These are phyloP conservation scores for Panulirus ornatus DNA, from an alignment of 1,140 invertebrate genomes.

Conservation along the genomic window DNA sequence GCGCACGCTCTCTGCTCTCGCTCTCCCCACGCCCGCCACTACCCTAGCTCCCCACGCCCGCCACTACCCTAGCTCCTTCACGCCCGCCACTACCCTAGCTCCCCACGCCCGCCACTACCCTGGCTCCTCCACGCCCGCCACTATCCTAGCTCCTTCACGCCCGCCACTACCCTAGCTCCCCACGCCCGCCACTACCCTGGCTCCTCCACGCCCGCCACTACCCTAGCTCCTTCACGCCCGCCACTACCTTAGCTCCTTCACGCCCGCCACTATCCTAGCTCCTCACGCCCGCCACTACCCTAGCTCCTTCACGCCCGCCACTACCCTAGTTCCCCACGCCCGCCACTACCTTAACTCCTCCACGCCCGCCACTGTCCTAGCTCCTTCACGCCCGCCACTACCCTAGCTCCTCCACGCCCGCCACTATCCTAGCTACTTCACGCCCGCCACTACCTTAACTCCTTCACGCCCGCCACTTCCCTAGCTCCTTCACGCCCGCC, in stretches of 20 bases:
- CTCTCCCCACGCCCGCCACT: not conserved
- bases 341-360: not conserved
- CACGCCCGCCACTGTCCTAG: not conserved
- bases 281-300: too few relatives aligned
- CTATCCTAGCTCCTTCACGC: not conserved
- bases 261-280: too few relatives aligned
- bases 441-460: not conserved
- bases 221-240: too few relatives aligned
- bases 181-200: not conserved
- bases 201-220: too few relatives aligned
- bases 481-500: not conserved
- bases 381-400: not conserved
- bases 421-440: not conserved
- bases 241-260: too few relatives aligned
- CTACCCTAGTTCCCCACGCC: not conserved
- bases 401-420: not conserved
- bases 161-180: not conserved
- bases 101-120: not conserved
- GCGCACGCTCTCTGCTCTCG: not conserved
- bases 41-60: not conserved
- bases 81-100: not conserved
- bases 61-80: not conserved
- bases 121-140: not conserved
- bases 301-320: too few relatives aligned
- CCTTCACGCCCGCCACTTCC: not conserved